Conservation (phyloP, 2,113 vertebrate genomes). For the Lipotes vexillifer region DNA sequence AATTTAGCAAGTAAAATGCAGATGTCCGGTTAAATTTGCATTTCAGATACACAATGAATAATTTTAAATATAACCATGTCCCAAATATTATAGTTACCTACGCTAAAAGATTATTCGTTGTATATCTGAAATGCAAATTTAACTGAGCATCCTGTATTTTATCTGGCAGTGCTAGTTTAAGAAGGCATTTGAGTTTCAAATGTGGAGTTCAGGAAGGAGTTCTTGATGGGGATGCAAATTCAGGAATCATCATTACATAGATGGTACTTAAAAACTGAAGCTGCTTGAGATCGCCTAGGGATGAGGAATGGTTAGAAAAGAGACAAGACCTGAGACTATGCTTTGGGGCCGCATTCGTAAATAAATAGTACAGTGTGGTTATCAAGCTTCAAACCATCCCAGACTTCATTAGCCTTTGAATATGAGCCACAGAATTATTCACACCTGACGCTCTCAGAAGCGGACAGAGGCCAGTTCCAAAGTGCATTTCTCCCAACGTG, state of each 20-base stretch:
- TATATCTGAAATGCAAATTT: not conserved
- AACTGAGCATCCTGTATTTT: not conserved
- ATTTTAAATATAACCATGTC: not conserved
- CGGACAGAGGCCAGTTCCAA: not conserved
- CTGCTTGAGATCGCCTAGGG: not conserved
- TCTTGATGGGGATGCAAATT: not conserved
- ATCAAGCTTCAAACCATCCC: not conserved
- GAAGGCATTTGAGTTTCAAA: not conserved
- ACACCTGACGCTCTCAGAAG: slow-evolving; percentile 9
- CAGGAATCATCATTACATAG: not conserved
- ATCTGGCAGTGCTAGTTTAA: not conserved
- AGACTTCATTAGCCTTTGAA: not conserved
- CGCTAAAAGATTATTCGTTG: not conserved
- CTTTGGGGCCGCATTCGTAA: not conserved
- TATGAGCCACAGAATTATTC: not conserved
- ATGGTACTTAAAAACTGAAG: not conserved
- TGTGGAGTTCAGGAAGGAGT: not conserved
- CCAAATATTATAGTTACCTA: not conserved
- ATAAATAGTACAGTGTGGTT: not conserved
- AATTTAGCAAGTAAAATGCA: not conserved
- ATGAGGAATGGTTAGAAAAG: not conserved
- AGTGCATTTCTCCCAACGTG: not conserved
- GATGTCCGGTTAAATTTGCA: not conserved
- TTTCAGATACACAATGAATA: not conserved
- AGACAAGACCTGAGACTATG: not conserved